Percentiles rank a stretch among this genome's conserved stretches.
Conservation (phyloP, 1,140 invertebrate genomes). For the Streblospio benedicti region DNA sequence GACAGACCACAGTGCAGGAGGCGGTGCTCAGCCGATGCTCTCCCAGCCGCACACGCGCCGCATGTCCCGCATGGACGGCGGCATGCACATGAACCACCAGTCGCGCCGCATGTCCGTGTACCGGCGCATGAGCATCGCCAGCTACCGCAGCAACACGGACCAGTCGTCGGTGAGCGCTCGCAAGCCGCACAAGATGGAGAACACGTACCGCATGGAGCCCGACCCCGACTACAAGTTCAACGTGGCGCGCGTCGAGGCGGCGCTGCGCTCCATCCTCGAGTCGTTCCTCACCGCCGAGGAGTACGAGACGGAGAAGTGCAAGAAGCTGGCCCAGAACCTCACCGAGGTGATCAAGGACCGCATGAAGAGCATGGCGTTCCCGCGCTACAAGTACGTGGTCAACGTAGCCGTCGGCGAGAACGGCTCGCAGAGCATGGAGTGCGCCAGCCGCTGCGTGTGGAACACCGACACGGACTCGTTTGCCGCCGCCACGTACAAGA, state of each 20-base stretch:
- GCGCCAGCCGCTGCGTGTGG: slow-evolving; percentile 37
- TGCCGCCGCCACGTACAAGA: slow-evolving; percentile 29
- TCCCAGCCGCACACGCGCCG: background rate
- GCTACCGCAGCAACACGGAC: slow-evolving; percentile 2
- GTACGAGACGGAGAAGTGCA: slow-evolving; percentile 7
- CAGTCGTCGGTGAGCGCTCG: background rate
- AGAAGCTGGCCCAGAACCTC: slow-evolving; percentile 11
- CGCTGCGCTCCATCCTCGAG: slow-evolving; percentile 25
- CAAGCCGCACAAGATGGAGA: slow-evolving; percentile 14
- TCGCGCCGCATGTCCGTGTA: background rate
- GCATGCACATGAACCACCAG: too few relatives aligned
- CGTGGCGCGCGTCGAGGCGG: slow-evolving; percentile 17
- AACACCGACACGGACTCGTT: slow-evolving; percentile 31
- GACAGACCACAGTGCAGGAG: background rate
- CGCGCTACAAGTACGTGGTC: slow-evolving; percentile 32
- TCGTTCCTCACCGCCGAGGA: background rate
- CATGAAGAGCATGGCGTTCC: slow-evolving; percentile 29
- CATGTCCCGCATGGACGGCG: background rate
- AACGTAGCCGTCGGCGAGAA: slow-evolving; percentile 34
- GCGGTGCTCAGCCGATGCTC: background rate
- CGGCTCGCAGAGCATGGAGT: slow-evolving; percentile 27
- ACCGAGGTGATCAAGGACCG: slow-evolving; percentile 32
- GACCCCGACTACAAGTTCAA: slow-evolving; percentile 21
- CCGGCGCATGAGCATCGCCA: background rate
- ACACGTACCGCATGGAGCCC: slow-evolving; percentile 26